phyloP scores from a whole-genome alignment of 2,113 vertebrate species.

The Aviceda subcristata region DNA sequence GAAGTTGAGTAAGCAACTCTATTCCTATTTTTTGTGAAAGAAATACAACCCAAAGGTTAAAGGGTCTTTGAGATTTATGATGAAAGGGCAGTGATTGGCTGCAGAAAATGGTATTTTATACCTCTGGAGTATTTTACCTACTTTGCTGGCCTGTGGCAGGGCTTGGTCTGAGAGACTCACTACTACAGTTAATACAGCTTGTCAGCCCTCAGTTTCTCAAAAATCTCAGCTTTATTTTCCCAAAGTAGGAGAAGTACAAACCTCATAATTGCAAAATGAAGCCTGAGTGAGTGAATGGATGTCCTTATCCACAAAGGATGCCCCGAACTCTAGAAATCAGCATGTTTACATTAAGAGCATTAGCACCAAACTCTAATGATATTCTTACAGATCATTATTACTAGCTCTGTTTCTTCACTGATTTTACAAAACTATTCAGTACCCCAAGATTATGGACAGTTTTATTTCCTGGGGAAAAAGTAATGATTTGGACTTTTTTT shows the following conservation, averaged over 20 bases:
- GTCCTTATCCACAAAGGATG: not conserved
- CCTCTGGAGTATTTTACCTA: conserved; percentile 1
- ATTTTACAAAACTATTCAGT: not conserved
- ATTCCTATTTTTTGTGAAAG: not conserved
- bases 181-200: not conserved
- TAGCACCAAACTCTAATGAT: not conserved
- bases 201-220: not conserved
- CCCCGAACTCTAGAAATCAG: not conserved
- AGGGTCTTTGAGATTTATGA: not conserved
- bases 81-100: not conserved
- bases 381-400: not conserved
- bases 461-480: not conserved
- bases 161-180: not conserved
- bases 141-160: not conserved
- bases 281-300: not conserved
- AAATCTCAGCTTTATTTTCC: not conserved
- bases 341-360: not conserved
- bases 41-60: not conserved
- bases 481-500: not conserved
- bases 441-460: not conserved
- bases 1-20: not conserved
- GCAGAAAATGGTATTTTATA: not conserved
- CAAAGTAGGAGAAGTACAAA: not conserved
- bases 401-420: not conserved
- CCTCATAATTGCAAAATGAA: not conserved